Base-by-base conservation (phyloP, 2,113 vertebrate genomes). In the Struthio camelus region DNA sequence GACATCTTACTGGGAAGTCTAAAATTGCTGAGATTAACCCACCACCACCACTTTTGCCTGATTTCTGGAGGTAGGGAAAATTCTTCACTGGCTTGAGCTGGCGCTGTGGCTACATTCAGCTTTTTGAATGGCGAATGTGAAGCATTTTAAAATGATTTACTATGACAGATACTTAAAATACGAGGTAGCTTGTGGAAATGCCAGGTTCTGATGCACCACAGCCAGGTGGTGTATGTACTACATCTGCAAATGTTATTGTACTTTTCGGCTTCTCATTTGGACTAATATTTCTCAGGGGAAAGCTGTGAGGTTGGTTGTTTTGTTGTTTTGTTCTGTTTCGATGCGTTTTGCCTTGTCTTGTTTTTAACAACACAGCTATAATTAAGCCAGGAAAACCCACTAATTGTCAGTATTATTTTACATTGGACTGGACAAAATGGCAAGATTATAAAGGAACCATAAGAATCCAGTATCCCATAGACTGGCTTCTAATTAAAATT, bases 401-500 rank as follows among this genome's bases (percentile, higher is more conserved):
- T 87, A 65, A 91, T 69, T 95, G 24, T 53, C 48, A 27, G 38
- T 56, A 10, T 58, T 73, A 70, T 89, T 94, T 93, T 65, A 91
- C 61, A 56, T 38, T 22, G 25, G 34, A 25, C 18, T 30, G 71
- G 94, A 91, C 51, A 87, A 70, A 94, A 78, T 76, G 23, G 71
- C 70, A 89, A 27, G 48, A 72, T 70, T 82, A 80, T 62, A 95
- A 96, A 84, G 64, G 23, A 87, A 56, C 79, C 79, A 19, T 20
- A 76, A 85, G 56, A 77, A 76, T 82, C 25, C 61, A 76, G 23
- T 72, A 72, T 87, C 44, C 71, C 42, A 34, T 48, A 59, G 62
- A 54, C 75, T 87, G 34, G 59, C 38, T 76, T 95, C 75, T 97
- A 96, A 96, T 95, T 95, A 94, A 93, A 94, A 89, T 87, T 71